Evolutionary conservation across 2,797 vertebrate genomes (phyloP).

Genomic region (Oreortyx pictus): DNA sequence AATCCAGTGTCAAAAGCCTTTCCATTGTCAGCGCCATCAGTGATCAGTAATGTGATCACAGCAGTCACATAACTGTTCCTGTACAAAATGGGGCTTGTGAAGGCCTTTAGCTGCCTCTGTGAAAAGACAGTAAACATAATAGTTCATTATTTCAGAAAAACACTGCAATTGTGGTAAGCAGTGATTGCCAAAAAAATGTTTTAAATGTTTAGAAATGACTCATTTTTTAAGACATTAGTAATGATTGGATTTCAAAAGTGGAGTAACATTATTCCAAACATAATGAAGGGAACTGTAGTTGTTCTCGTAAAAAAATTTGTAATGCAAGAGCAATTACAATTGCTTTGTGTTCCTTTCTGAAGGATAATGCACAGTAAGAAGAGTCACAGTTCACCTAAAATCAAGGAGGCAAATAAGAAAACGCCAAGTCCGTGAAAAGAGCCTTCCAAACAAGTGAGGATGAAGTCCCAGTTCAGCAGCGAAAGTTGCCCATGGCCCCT

Average conservation of each 20-base stretch:
- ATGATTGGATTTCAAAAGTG: not conserved
- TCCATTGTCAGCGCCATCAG: not conserved
- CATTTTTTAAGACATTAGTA: not conserved
- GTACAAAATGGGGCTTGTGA: not conserved
- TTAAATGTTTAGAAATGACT: not conserved
- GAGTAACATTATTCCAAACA: not conserved
- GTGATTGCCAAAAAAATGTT: not conserved
- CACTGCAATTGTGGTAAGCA: not conserved
- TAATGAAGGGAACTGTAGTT: not conserved
- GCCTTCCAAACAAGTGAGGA: not conserved
- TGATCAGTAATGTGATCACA: not conserved
- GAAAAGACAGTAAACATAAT: not conserved
- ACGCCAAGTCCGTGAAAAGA: not conserved
- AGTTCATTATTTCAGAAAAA: not conserved
- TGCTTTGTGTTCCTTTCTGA: not conserved
- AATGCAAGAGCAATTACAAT: not conserved
- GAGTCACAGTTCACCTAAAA: not conserved
- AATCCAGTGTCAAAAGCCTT: not conserved
- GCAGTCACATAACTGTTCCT: not conserved
- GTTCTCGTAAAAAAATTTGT: not conserved
- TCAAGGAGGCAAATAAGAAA: not conserved
- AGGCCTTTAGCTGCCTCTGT: not conserved
- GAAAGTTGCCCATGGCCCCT: rapidly evolving
- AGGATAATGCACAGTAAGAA: not conserved
- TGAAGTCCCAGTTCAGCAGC: not conserved